Evolutionary conservation across 2,888 invertebrate species (phyloP), one percentile per base, ranked within the genome.

Genomic region (Nudaria mundana): DNA sequence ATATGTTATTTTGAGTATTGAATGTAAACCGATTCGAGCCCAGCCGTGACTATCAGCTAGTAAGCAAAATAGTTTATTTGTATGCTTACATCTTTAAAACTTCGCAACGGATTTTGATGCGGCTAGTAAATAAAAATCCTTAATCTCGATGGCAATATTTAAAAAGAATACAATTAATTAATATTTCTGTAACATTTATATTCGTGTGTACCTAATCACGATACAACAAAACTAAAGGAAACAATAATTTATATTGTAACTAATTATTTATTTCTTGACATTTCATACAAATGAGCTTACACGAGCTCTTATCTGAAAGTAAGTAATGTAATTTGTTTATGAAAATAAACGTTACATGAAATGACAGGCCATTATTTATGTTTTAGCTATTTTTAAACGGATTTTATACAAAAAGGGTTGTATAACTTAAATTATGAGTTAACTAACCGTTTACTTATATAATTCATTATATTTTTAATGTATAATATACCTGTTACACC

Each of bases 201-300:
- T 50, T 60, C 60, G 57, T 63, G 66, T 47, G 34, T 36, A 28
- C 8, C 7, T n/a, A n/a, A n/a, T n/a, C 34, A 23, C 34, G 20
- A 26, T 18, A 35, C 24, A 34, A 42, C 34, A 18, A 55, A 45
- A 52, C 46, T 52, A 47, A 36, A 54, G 52, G 49, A 54, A 60
- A 55, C 43, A 22, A 32, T 40, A 56, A 55, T 57, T 63, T 53
- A 55, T 56, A 52, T n/a, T n/a, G 50, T 46, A 38, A 8, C 8
- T 40, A 39, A 43, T 48, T 66, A 58, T 66, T 60, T 38, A 56
- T 55, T 26, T 52, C 59, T 52, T 67, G 65, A 68, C 61, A 52
- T 65, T 57, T 44, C 49, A 47, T 61, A 67, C 62, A 67, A 69
- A 69, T 63, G 52, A 57, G 52, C 57, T 55, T 57, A 57, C 56